A percentile compares a stretch with the other conserved stretches of the same genome.
phyloP scores from a whole-genome alignment of 2,888 invertebrate genomes.

The Stratiomys singularior region DNA sequence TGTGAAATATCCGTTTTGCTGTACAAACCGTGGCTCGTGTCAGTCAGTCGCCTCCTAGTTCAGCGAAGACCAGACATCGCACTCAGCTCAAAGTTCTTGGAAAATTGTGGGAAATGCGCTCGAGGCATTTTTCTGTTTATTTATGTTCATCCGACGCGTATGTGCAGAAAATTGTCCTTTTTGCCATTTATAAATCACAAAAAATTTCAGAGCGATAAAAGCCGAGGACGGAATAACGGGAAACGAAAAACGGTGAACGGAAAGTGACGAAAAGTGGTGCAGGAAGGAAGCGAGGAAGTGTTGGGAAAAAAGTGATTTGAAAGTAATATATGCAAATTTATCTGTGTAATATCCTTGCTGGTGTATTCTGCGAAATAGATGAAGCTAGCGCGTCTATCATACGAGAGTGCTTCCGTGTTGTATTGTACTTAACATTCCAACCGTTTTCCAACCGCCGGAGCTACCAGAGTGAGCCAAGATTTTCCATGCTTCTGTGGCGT shows the following conservation, averaged over 20 bases:
- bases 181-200: conserved; percentile 18
- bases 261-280: conserved; percentile 33
- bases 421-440: neutral
- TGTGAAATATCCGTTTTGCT: conserved; percentile 8
- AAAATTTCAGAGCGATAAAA: neutral
- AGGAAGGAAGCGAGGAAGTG: conserved; percentile 36
- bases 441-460: neutral
- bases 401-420: neutral
- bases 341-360: conserved; percentile 20
- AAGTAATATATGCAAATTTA: conserved; percentile 31
- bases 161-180: conserved; percentile 23
- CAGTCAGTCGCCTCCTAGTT: neutral
- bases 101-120: conserved; percentile 32
- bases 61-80: neutral
- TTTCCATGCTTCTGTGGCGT: neutral
- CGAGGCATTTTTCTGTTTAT: conserved; percentile 30
- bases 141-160: conserved; percentile 39
- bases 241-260: conserved; percentile 13
- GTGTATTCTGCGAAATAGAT: conserved; percentile 5
- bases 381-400: neutral
- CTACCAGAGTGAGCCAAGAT: neutral
- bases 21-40: neutral
- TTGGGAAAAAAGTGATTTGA: conserved; percentile 30
- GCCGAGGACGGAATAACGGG: neutral
- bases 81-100: neutral